These are phyloP conservation scores for Ips typographus DNA, from an alignment of 1,140 invertebrate genomes.

Conservation along the genomic window DNA sequence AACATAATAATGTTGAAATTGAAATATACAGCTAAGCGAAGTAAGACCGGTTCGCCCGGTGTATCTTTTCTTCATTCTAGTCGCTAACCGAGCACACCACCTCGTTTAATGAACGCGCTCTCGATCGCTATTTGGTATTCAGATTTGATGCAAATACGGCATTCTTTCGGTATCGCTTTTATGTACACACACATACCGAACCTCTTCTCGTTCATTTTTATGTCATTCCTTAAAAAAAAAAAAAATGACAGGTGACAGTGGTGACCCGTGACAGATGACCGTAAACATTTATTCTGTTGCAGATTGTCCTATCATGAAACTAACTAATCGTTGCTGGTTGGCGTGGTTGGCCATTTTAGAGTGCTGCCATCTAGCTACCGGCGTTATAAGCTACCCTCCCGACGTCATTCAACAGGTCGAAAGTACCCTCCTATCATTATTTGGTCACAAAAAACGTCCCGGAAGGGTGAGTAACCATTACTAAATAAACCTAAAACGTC, in stretches of 20 bases:
- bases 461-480: slow-evolving; percentile 11
- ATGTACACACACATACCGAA: too few species aligned
- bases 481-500: neutral
- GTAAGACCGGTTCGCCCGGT: slow-evolving; percentile 28
- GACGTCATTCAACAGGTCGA: slow-evolving; percentile 57
- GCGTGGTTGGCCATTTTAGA: slow-evolving; percentile 29
- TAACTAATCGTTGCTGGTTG: slow-evolving; percentile 31
- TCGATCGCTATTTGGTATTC: slow-evolving; percentile 17
- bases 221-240: neutral
- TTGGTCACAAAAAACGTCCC: slow-evolving; percentile 68
- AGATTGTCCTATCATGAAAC: slow-evolving; percentile 36
- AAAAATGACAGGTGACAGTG: too few species aligned
- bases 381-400: slow-evolving; percentile 23
- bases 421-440: slow-evolving; percentile 68
- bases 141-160: slow-evolving; percentile 30
- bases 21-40: slow-evolving; percentile 34
- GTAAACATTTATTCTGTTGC: slow-evolving; percentile 22
- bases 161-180: slow-evolving; percentile 25
- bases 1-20: slow-evolving; percentile 34
- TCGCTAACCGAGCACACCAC: slow-evolving; percentile 17
- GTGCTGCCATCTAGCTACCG: slow-evolving; percentile 24
- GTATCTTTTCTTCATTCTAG: slow-evolving; percentile 23
- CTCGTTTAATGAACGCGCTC: slow-evolving; percentile 23
- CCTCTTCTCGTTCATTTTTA: neutral
- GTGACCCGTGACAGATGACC: neutral